These are phyloP conservation scores for Heliconius nattereri DNA, from an alignment of 1,140 invertebrate genomes.

Conservation along the genomic window DNA sequence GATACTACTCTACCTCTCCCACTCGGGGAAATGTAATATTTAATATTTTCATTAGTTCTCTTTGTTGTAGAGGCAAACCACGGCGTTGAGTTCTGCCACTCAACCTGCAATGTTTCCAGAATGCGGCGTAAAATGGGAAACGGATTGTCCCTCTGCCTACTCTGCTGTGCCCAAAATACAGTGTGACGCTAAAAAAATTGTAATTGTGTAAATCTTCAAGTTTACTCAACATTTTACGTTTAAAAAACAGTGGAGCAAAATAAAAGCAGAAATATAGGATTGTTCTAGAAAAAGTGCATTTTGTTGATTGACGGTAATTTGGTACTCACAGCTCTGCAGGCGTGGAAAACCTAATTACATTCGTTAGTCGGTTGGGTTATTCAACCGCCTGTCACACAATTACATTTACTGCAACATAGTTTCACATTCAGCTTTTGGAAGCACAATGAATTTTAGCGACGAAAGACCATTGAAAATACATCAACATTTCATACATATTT, in stretches of 20 bases:
- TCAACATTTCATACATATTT: no score
- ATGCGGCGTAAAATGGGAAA: no score
- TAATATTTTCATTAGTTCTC: no score
- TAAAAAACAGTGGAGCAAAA: background rate
- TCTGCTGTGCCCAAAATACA: no score
- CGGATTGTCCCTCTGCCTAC: no score
- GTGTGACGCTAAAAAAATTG: no score
- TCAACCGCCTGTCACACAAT: conserved; percentile 37
- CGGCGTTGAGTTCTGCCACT: no score
- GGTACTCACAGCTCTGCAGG: conserved; percentile 38
- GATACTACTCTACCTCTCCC: background rate
- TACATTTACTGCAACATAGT: conserved; percentile 34
- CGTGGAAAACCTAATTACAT: conserved; percentile 43
- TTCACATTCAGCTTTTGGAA: conserved; percentile 27
- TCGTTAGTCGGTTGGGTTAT: conserved; percentile 41
- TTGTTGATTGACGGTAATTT: conserved; percentile 41
- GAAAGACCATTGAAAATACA: background rate
- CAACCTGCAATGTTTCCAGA: no score
- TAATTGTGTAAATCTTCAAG: background rate
- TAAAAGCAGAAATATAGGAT: conserved; percentile 22
- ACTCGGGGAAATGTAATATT: no score
- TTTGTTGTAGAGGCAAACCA: no score
- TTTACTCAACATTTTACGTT: conserved; percentile 1
- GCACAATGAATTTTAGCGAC: background rate
- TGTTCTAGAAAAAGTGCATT: conserved; percentile 38